phyloP scores from a whole-genome alignment of 2,888 invertebrate genomes.

The Hyposoter dolosus region DNA sequence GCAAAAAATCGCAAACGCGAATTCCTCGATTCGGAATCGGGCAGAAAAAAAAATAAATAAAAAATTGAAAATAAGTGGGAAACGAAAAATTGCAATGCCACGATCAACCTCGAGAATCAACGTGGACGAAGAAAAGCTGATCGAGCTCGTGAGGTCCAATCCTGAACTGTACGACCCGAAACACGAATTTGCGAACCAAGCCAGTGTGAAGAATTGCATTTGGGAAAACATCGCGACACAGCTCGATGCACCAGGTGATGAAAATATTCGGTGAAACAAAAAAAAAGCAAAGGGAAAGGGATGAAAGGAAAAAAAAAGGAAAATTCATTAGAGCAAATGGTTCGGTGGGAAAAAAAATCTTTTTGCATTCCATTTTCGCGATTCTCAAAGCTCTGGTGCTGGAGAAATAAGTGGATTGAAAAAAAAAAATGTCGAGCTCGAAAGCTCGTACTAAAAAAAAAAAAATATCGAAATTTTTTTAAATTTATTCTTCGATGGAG shows the following conservation, averaged over 20 bases:
- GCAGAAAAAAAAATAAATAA: not conserved
- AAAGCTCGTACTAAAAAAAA: not conserved
- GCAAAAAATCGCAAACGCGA: not conserved
- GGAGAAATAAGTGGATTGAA: constrained; percentile 33
- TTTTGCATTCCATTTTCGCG: constrained; percentile 64
- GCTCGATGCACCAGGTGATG: constrained; percentile 71
- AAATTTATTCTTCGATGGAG: not conserved
- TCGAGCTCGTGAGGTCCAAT: constrained; percentile 69
- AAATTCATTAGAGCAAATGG: constrained; percentile 35
- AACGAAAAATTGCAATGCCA: constrained; percentile 51
- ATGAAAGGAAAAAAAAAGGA: constrained; percentile 33
- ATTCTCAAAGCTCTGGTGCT: constrained; percentile 13
- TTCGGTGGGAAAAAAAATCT: constrained; percentile 64
- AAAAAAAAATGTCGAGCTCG: constrained; percentile 23
- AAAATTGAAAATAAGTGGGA: not conserved
- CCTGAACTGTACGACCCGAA: constrained; percentile 69
- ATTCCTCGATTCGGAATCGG: not conserved
- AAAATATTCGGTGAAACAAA: constrained; percentile 28
- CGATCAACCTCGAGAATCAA: constrained; percentile 53
- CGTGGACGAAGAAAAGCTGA: constrained; percentile 66
- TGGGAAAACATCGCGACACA: constrained; percentile 71
- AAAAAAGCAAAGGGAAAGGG: not conserved
- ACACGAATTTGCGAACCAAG: constrained; percentile 57
- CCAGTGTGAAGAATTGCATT: constrained; percentile 48
- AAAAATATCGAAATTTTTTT: not conserved